Conservation (phyloP, 30 jellyfish, hydroid and myxozoan genomes). For the Aurelia aurita complex sp. Pacific region DNA sequence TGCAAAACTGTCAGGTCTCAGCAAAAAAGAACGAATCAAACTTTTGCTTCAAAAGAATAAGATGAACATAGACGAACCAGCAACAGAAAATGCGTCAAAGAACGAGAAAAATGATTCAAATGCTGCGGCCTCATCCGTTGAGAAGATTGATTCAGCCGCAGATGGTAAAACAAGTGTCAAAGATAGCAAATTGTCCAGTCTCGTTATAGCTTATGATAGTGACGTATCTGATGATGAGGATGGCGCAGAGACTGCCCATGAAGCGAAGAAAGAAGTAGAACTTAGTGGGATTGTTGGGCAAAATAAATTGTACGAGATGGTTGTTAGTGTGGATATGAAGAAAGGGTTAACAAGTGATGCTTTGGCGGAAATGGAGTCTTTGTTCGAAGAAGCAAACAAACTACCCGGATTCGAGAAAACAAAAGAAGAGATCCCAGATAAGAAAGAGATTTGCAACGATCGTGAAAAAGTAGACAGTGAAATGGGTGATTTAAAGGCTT, state of each 20-base stretch:
- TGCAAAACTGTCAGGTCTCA: conserved; percentile 60
- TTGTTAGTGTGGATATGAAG: too few relatives aligned
- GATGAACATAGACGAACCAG: conserved; percentile 6
- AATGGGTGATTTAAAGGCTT: background rate
- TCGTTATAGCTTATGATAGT: conserved; percentile 58
- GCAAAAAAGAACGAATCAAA: conserved; percentile 66
- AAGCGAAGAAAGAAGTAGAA: background rate
- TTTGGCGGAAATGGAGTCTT: conserved; percentile 21
- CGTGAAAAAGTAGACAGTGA: too few relatives aligned
- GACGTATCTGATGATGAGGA: conserved; percentile 43
- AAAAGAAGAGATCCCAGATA: background rate
- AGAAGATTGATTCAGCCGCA: background rate
- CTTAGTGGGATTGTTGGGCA: too few relatives aligned
- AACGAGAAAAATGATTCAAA: too few relatives aligned
- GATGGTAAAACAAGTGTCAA: background rate
- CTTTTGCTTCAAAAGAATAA: conserved; percentile 47
- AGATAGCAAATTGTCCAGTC: conserved; percentile 1
- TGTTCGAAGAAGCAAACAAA: conserved; percentile 23
- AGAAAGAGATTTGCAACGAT: too few relatives aligned
- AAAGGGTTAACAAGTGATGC: conserved; percentile 16
- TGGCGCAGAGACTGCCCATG: background rate
- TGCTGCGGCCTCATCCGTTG: background rate
- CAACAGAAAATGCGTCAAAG: background rate
- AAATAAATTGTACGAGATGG: too few relatives aligned
- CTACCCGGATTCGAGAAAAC: background rate